Conservation (phyloP, 2,113 vertebrate genomes). For the Petromus typicus region DNA sequence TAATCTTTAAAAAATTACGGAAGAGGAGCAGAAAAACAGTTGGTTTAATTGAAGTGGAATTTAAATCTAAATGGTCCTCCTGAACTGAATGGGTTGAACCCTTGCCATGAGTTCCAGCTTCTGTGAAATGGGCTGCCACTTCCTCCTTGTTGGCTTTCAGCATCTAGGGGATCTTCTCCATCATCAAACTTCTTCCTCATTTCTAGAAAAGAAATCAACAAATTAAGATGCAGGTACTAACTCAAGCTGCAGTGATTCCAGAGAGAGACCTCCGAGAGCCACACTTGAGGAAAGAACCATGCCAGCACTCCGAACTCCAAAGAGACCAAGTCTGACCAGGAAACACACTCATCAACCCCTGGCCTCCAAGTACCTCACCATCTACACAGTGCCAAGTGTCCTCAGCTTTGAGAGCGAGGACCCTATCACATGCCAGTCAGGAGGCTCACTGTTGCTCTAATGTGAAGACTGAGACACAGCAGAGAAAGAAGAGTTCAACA, state of each 20-base stretch:
- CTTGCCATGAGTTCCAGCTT: constrained; percentile 94
- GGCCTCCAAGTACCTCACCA: neutral
- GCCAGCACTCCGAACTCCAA: accelerated
- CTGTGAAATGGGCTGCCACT: constrained; percentile 91
- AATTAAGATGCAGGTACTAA: neutral
- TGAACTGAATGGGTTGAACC: constrained; percentile 97
- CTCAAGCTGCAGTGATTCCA: neutral
- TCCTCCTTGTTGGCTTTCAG: constrained; percentile 94
- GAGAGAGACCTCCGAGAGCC: neutral
- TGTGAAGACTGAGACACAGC: neutral
- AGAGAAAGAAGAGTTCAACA: neutral
- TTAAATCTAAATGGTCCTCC: constrained; percentile 98
- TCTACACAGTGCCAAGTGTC: neutral
- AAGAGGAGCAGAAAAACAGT: constrained; percentile 79
- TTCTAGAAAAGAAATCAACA: constrained; percentile 86
- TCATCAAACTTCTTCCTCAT: constrained; percentile 98
- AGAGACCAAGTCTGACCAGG: neutral
- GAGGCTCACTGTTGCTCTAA: neutral
- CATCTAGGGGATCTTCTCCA: constrained; percentile 97
- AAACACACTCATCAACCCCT: neutral
- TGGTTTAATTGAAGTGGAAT: constrained; percentile 95
- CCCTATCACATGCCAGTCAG: neutral
- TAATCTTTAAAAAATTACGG: constrained; percentile 84
- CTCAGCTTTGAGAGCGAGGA: accelerated
- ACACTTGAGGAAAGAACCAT: accelerated